Conservation (phyloP, 2,797 vertebrate genomes). For the Centropyge bicolor region DNA sequence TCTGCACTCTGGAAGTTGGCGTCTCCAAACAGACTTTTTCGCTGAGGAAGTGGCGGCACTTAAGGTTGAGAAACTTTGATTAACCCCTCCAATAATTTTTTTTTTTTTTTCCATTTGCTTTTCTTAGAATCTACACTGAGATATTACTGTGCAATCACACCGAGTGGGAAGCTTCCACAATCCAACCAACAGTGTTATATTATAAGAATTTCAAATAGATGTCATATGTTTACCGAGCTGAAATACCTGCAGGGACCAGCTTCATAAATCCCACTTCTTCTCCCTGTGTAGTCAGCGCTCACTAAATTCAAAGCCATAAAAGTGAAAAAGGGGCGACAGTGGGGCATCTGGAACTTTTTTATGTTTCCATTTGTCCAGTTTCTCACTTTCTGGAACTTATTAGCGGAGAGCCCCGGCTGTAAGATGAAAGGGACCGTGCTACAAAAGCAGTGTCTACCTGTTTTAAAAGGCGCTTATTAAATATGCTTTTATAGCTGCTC, state of each 20-base stretch:
- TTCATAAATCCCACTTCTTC: slow-evolving; percentile 37
- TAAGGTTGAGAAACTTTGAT: slow-evolving; percentile 25
- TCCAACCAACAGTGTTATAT: background rate
- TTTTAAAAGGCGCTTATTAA: slow-evolving; percentile 69
- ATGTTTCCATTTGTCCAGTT: slow-evolving; percentile 62
- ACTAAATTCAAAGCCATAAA: slow-evolving; percentile 60
- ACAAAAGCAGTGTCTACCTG: slow-evolving; percentile 49
- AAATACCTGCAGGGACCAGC: slow-evolving; percentile 30
- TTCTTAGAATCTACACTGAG: background rate
- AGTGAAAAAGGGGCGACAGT: slow-evolving; percentile 25
- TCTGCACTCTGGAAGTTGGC: slow-evolving; percentile 52
- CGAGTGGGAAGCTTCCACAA: background rate
- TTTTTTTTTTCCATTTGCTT: background rate
- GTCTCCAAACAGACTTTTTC: slow-evolving; percentile 43
- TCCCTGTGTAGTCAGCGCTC: slow-evolving; percentile 23
- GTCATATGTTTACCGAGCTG: slow-evolving; percentile 29
- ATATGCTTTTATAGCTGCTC: slow-evolving; percentile 69
- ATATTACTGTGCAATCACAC: background rate
- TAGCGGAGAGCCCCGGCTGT: slow-evolving; percentile 33
- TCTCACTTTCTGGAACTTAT: slow-evolving; percentile 63
- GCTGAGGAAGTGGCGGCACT: slow-evolving; percentile 13
- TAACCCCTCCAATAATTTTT: slow-evolving; percentile 2
- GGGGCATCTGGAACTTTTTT: slow-evolving; percentile 57
- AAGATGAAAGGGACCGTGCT: slow-evolving; percentile 64
- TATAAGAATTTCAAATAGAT: slow-evolving; percentile 18